Conservation (phyloP, 2,797 vertebrate genomes). For the Enteromius thamalakanensis region DNA sequence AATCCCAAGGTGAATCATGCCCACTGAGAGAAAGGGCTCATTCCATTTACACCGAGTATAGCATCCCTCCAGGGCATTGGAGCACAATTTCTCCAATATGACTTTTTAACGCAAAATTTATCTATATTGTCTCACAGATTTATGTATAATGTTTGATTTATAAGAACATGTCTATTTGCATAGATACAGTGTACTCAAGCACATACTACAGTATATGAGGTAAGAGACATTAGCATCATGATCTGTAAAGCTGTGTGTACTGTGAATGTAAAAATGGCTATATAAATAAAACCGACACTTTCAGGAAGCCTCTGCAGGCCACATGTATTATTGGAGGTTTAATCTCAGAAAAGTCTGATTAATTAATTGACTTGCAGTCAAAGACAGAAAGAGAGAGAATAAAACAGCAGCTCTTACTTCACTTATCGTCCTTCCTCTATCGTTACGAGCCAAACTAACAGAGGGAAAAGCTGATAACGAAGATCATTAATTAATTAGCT, state of each 20-base stretch:
- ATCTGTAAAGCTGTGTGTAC: neutral
- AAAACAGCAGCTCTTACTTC: slow-evolving; percentile 26
- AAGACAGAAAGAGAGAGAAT: slow-evolving; percentile 15
- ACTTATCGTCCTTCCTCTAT: slow-evolving; percentile 15
- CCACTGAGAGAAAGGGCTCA: neutral
- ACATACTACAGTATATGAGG: neutral
- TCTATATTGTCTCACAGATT: neutral
- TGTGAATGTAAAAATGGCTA: neutral
- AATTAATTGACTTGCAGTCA: slow-evolving; percentile 39
- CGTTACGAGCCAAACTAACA: slow-evolving; percentile 37
- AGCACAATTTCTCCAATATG: no score
- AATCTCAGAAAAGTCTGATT: slow-evolving; percentile 35
- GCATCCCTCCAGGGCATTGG: neutral
- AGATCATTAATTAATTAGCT: slow-evolving; percentile 58
- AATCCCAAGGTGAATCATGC: neutral
- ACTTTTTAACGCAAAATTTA: neutral
- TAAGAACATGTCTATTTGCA: neutral
- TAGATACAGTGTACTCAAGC: neutral
- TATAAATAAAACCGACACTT: neutral
- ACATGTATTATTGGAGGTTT: slow-evolving; percentile 26
- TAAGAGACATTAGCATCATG: neutral
- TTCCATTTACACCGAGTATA: neutral
- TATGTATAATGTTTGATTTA: neutral
- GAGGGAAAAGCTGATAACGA: slow-evolving; percentile 47
- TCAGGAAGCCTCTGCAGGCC: slow-evolving; percentile 5